Conservation (phyloP, 2,888 invertebrate genomes). For the Endotricha flammealis region DNA sequence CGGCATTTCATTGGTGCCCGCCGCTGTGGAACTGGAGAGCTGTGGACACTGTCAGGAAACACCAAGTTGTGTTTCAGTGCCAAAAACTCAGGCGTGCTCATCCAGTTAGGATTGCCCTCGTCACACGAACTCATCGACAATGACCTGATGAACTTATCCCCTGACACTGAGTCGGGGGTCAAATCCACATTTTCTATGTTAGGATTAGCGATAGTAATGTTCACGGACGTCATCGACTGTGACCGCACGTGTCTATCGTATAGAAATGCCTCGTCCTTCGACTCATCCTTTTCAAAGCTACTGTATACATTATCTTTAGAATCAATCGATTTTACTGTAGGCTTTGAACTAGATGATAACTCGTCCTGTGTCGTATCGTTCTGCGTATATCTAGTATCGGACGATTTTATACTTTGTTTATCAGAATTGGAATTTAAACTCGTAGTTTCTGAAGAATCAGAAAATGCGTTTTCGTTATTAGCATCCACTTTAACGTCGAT, state of each 20-base stretch:
- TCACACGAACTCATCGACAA: conserved; percentile 82
- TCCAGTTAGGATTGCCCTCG: conserved; percentile 87
- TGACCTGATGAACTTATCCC: conserved; percentile 79
- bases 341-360: conserved; percentile 58
- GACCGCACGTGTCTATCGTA: conserved; percentile 70
- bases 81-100: conserved; percentile 87
- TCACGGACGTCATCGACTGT: conserved; percentile 81
- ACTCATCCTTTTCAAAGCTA: conserved; percentile 60
- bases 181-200: conserved; percentile 84
- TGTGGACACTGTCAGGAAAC: conserved; percentile 88
- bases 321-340: conserved; percentile 57
- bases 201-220: conserved; percentile 84
- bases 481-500: conserved; percentile 44
- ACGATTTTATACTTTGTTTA: conserved; percentile 70
- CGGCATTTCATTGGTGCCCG: conserved; percentile 81
- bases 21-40: conserved; percentile 84
- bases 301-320: conserved; percentile 56
- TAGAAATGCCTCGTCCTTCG: conserved; percentile 55
- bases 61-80: conserved; percentile 88
- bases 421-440: conserved; percentile 73
- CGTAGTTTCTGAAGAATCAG: conserved; percentile 74
- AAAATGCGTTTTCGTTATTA: conserved; percentile 67
- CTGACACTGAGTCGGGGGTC: conserved; percentile 80
- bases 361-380: conserved; percentile 66
- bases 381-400: conserved; percentile 57